These are phyloP conservation scores for Apomyelois bistriatella DNA, from an alignment of 2,888 invertebrate genomes.

Conservation along the genomic window DNA sequence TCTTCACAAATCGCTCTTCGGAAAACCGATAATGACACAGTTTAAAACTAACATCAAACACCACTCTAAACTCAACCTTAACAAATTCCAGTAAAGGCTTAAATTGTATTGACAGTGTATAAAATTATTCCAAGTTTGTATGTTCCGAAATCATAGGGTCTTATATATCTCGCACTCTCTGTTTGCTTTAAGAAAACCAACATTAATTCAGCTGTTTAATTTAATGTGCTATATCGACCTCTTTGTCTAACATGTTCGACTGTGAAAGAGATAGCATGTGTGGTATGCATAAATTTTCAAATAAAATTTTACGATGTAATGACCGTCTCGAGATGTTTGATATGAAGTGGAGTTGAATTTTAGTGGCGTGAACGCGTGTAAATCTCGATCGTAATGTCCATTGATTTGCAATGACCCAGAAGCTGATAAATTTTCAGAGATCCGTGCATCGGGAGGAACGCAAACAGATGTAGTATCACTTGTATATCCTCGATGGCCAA, in stretches of 20 bases:
- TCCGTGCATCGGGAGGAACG: neutral
- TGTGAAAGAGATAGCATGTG: conserved; percentile 37
- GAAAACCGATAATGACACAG: conserved; percentile 6
- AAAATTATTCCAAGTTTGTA: conserved; percentile 21
- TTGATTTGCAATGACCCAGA: conserved; percentile 9
- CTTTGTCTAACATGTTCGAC: conserved; percentile 25
- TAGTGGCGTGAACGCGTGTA: conserved; percentile 10
- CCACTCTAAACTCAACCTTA: conserved; percentile 27
- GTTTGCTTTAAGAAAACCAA: conserved; percentile 59
- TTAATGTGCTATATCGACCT: conserved; percentile 37
- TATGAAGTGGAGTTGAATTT: conserved; percentile 1
- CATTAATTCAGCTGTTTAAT: conserved; percentile 59
- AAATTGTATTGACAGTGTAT: conserved; percentile 14
- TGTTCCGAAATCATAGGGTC: conserved; percentile 41
- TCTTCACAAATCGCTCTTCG: conserved; percentile 8
- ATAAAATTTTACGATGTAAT: conserved; percentile 61
- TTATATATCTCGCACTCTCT: conserved; percentile 34
- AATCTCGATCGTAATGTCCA: conserved; percentile 8
- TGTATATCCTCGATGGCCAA: too few species aligned
- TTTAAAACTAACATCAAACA: conserved; percentile 14
- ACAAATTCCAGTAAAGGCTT: conserved; percentile 27
- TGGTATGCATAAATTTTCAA: conserved; percentile 56
- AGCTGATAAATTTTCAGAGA: neutral
- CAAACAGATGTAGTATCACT: neutral
- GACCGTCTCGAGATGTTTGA: conserved; percentile 12